Evolutionary conservation across 2,888 invertebrate species (phyloP).

Genomic region (Bruchidius siliquastri): DNA sequence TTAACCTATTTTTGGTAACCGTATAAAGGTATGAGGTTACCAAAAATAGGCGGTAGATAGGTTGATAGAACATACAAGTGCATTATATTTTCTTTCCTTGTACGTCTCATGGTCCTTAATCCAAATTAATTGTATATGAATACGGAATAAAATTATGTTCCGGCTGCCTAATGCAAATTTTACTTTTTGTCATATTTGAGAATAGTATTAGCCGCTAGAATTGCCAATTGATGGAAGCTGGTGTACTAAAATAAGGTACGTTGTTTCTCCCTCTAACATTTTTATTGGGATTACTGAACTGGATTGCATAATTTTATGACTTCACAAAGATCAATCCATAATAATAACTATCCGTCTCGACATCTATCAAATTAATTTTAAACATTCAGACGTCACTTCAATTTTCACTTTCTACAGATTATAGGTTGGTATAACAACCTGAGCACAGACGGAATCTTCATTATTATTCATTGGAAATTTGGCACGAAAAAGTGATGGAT

Average conservation of each 20-base stretch:
- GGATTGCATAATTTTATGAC: background rate
- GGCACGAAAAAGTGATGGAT: background rate
- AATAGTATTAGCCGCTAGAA: too few species aligned
- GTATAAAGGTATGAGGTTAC: too few species aligned
- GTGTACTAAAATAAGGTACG: background rate
- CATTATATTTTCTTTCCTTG: too few species aligned
- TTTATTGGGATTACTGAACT: background rate
- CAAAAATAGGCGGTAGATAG: too few species aligned
- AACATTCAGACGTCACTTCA: background rate
- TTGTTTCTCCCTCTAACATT: background rate
- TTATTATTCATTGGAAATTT: background rate
- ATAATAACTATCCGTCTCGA: background rate
- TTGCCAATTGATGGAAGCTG: too few species aligned
- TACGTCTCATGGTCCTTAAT: too few species aligned
- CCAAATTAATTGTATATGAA: too few species aligned
- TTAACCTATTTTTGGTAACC: too few species aligned
- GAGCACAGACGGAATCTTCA: background rate
- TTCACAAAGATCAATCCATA: background rate
- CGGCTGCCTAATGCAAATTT: too few species aligned
- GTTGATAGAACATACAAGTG: too few species aligned
- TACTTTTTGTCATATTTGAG: too few species aligned
- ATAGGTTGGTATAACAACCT: background rate
- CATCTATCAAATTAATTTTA: background rate
- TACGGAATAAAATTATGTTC: too few species aligned
- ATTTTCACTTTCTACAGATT: background rate